Percentiles rank a stretch among this genome's conserved stretches.
phyloP scores from a whole-genome alignment of 2,888 invertebrate species.

The Melanargia galathea region DNA sequence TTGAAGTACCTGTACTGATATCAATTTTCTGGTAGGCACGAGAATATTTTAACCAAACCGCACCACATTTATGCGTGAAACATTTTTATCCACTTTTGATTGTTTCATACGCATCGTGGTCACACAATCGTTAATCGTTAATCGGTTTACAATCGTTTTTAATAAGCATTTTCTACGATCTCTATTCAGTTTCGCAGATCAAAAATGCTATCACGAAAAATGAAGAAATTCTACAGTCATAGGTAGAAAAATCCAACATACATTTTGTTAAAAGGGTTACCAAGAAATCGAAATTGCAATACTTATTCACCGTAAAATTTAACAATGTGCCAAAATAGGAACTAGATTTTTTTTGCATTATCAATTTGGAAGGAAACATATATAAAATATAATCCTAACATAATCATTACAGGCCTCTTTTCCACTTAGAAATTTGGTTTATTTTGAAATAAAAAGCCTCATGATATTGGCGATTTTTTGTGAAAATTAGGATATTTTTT shows the following conservation, averaged over 20 bases:
- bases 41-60: too few species aligned
- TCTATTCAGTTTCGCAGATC: background rate
- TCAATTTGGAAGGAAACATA: background rate
- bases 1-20: too few species aligned
- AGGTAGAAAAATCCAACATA: background rate
- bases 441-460: background rate
- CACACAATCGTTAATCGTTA: too few species aligned
- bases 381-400: background rate
- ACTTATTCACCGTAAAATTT: conserved; percentile 24
- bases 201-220: background rate
- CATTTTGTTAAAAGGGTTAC: background rate
- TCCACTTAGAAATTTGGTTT: background rate
- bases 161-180: background rate
- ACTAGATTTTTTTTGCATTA: conserved; percentile 48
- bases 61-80: too few species aligned
- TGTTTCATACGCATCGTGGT: too few species aligned
- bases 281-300: background rate
- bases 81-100: too few species aligned
- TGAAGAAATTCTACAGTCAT: background rate
- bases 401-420: background rate
- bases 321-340: conserved; percentile 54
- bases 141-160: too few species aligned
- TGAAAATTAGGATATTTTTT: conserved; percentile 27
- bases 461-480: background rate
- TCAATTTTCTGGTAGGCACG: too few species aligned